Conservation (phyloP, 2,113 vertebrate genomes). For the Cariama cristata region DNA sequence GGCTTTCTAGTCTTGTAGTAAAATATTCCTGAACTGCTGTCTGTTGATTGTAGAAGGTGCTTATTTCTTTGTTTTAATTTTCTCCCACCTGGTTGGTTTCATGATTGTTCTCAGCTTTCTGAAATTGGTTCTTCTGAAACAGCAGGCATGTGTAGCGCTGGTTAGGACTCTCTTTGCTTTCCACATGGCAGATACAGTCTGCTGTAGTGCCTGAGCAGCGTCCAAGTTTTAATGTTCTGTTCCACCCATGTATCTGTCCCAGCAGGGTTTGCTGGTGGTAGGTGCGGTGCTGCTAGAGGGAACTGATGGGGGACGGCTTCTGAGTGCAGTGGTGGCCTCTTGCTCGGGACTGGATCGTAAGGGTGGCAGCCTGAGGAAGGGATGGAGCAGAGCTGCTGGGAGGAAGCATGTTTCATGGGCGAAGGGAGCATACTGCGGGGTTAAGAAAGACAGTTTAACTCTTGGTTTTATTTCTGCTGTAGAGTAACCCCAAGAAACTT, state of each 20-base stretch:
- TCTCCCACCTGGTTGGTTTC: not conserved
- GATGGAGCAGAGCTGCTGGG: not conserved
- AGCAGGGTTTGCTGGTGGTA: not conserved
- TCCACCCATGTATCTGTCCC: too few relatives aligned
- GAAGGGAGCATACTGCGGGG: accelerated
- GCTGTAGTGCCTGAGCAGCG: not conserved
- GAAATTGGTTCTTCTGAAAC: not conserved
- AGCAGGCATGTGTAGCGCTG: accelerated
- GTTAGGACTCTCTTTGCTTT: not conserved
- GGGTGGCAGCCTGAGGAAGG: not conserved
- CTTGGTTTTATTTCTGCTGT: not conserved
- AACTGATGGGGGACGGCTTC: not conserved
- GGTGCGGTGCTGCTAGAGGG: not conserved
- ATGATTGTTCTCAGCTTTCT: not conserved
- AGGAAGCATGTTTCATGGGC: not conserved
- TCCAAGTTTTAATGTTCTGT: not conserved
- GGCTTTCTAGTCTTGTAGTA: not conserved
- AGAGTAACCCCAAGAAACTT: not conserved
- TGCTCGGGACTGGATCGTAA: not conserved
- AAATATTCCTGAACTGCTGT: not conserved
- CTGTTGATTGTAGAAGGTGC: not conserved
- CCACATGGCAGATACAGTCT: not conserved
- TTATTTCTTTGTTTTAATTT: not conserved
- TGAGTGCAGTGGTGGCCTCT: accelerated
- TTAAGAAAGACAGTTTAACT: accelerated